Conservation (phyloP, 37 sponge, comb jelly and placozoan species). For the Chondrilla cf. caribensis region DNA sequence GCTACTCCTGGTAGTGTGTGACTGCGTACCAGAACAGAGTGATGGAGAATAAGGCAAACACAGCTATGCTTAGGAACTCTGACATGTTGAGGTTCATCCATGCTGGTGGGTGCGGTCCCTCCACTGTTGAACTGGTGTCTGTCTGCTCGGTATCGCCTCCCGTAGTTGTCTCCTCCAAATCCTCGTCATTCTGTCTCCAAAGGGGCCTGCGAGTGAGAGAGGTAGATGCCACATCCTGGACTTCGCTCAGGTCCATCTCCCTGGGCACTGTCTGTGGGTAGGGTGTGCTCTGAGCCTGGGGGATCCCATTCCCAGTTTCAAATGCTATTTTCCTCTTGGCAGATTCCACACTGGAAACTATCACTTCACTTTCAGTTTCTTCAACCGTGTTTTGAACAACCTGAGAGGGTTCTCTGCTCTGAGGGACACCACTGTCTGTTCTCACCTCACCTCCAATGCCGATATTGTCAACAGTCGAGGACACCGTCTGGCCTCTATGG, state of each 20-base stretch:
- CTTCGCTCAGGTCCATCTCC: background rate
- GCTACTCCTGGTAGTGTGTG: background rate
- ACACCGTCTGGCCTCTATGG: too few relatives aligned
- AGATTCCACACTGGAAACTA: background rate
- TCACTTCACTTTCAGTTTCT: background rate
- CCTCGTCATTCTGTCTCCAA: background rate
- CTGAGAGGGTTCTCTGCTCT: background rate
- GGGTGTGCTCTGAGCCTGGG: constrained; percentile 8
- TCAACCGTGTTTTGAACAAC: background rate
- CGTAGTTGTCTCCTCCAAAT: background rate
- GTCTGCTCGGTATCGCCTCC: background rate
- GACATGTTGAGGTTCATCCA: background rate
- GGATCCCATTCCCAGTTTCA: background rate
- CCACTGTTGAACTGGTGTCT: background rate
- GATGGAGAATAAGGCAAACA: background rate
- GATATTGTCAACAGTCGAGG: too few relatives aligned
- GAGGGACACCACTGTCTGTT: too few relatives aligned
- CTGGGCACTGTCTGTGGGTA: background rate
- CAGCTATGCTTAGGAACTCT: background rate
- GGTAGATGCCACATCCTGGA: background rate
- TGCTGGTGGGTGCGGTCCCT: background rate
- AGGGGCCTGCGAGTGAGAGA: background rate
- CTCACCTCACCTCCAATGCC: too few relatives aligned
- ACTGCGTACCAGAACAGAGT: background rate
- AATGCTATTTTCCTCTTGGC: background rate